phyloP scores from a whole-genome alignment of 2,888 invertebrate species.

The Nesidiocoris tenuis region DNA sequence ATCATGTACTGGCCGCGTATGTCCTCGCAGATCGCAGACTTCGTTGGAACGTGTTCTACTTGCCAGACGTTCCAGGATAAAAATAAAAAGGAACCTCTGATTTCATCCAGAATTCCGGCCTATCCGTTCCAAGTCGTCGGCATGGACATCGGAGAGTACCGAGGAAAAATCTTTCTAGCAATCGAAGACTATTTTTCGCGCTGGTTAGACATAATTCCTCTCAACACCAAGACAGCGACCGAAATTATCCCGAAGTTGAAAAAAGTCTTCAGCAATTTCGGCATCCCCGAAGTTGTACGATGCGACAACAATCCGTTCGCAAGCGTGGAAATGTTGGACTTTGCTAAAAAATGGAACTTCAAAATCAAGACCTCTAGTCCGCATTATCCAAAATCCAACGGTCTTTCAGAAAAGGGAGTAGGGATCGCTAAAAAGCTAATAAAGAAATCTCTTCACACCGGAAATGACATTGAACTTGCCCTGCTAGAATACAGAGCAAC shows the following conservation, averaged over 20 bases:
- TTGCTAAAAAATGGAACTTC: conserved; percentile 11
- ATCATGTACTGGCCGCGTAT: neutral
- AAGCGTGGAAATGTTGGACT: conserved; percentile 15
- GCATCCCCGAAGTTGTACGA: conserved; percentile 1
- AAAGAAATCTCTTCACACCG: conserved; percentile 14
- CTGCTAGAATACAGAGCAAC: conserved; percentile 30
- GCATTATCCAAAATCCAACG: conserved; percentile 29
- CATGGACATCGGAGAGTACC: conserved; percentile 15
- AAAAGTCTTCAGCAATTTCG: conserved; percentile 1
- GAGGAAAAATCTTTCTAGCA: neutral
- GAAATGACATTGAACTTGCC: conserved; percentile 12
- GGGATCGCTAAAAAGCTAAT: conserved; percentile 32
- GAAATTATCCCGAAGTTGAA: conserved; percentile 14
- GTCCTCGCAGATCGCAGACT: conserved; percentile 12
- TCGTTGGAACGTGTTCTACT: conserved; percentile 13
- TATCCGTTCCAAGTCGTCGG: conserved; percentile 13
- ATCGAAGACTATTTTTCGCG: conserved; percentile 29
- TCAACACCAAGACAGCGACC: conserved; percentile 5
- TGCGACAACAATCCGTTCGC: conserved; percentile 19
- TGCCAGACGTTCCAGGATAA: conserved; percentile 23
- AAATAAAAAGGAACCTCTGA: conserved; percentile 5
- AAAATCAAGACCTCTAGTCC: conserved; percentile 34
- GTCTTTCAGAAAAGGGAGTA: conserved; percentile 32
- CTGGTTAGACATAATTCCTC: conserved; percentile 28
- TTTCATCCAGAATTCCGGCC: neutral